Base-by-base conservation (phyloP, 2,888 invertebrate species). In the Diarsia dahlii region DNA sequence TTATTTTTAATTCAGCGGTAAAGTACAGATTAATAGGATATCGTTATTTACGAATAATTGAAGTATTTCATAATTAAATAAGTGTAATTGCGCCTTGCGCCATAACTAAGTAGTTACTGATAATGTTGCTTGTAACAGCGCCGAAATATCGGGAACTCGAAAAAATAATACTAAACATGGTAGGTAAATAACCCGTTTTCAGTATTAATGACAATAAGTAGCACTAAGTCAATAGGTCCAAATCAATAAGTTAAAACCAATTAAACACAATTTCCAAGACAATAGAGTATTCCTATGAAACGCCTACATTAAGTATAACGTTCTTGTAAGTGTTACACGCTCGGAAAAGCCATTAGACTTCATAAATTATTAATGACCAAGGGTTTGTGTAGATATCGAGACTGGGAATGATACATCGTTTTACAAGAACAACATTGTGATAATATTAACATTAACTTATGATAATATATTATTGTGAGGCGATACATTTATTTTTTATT, bases 281-380 rank as follows among this genome's bases (percentile, higher is more conserved):
- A 46, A 34, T 45, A 28, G 28, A 28, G 28, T 28, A 63, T 46
- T 45, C 23, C 52, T n/a, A 28, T 54, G 74, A 48, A 74, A 15
- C 6, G 10, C 18, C 73, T 34, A 52, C 15, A 34, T 46, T 39
- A 3, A 39, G 39, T 48, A 58, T 73, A 54, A 54, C 34, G 54
- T 62, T 20, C 28, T 63, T 46, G 45, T n/a, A 52, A 28, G 18
- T 60, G 50, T 13, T 71, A 10, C 50, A 72, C 74, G 34, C 12
- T 48, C 15, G 34, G 46, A 20, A 63, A 64, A 75, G 54, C 48
- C 54, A 75, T 74, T 74, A 64, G 0, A 56, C 3, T 64, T 64
- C 23, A 74, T 56, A 56, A 18, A 74, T 75, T 64, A 75, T 64
- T 54, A 74, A 75, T 74, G 54, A 20, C 34, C 20, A 56, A 56